A percentile compares a stretch with the other conserved stretches of the same genome.
phyloP scores from a whole-genome alignment of 2,113 vertebrate genomes.

The Paedocypris sp. region DNA sequence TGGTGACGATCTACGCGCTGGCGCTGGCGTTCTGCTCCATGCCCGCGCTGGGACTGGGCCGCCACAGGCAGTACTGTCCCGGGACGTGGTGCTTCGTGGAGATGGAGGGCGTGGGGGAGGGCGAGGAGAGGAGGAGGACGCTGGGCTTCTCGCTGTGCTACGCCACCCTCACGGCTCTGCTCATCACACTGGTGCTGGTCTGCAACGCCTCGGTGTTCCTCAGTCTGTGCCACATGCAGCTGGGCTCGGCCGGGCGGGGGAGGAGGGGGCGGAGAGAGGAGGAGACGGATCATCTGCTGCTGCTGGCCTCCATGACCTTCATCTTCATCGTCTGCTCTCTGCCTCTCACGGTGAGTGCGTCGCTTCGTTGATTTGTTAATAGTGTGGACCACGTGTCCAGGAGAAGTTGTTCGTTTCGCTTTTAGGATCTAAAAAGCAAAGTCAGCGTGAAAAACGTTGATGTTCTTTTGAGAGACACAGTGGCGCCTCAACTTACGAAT shows the following conservation, averaged over 20 bases:
- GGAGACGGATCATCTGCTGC: conserved; percentile 58
- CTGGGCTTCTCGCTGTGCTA: conserved; percentile 76
- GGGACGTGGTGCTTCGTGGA: conserved; percentile 85
- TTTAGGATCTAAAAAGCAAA: too few species aligned
- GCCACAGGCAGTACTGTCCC: conserved; percentile 75
- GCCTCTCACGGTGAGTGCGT: conserved; percentile 74
- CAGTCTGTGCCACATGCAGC: conserved; percentile 79
- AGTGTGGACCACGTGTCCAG: too few species aligned
- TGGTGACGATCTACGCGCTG: conserved; percentile 66
- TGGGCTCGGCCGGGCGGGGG: conserved; percentile 63
- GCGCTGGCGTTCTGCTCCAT: conserved; percentile 65
- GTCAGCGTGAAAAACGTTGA: too few species aligned
- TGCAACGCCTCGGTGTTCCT: conserved; percentile 77
- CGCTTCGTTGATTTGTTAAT: not conserved
- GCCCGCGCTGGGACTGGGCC: conserved; percentile 66
- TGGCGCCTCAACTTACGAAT: too few species aligned
- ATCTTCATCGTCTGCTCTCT: conserved; percentile 79
- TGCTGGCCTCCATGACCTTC: conserved; percentile 72
- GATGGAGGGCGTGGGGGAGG: conserved; percentile 53
- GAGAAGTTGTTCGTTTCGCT: too few species aligned
- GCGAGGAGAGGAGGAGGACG: conserved; percentile 26
- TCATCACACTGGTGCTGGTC: conserved; percentile 65
- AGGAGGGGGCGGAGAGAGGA: conserved; percentile 48
- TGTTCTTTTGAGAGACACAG: too few species aligned
- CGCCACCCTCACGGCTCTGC: conserved; percentile 65